Percentiles rank a stretch among this genome's conserved stretches.
phyloP scores from a whole-genome alignment of 2,113 vertebrate genomes.

The Saguinus midas region DNA sequence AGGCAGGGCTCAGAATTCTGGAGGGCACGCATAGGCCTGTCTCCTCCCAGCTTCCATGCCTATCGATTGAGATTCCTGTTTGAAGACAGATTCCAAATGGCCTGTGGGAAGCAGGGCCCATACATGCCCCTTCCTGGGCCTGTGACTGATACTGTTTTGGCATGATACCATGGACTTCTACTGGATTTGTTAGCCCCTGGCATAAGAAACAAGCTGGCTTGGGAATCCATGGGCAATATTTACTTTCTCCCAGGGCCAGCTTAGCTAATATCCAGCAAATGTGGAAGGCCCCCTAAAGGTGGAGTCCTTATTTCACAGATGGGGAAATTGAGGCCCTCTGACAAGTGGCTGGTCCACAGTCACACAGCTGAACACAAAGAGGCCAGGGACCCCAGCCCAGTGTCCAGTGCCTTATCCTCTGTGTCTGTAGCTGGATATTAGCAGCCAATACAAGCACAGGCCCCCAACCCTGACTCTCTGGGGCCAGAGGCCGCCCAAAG shows the following conservation, averaged over 20 bases:
- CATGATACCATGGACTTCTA: background rate
- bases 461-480: background rate
- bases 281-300: background rate
- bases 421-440: background rate
- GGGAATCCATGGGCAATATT: accelerated
- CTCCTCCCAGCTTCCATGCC: background rate
- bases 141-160: background rate
- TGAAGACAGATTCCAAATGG: background rate
- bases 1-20: background rate
- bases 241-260: background rate
- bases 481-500: background rate
- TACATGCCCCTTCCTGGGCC: background rate
- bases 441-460: background rate
- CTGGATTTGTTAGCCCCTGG: background rate
- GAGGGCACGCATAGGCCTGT: no score
- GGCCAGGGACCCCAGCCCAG: background rate
- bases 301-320: background rate
- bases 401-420: background rate
- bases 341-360: background rate
- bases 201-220: background rate
- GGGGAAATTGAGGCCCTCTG: background rate
- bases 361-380: background rate
- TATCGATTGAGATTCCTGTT: background rate
- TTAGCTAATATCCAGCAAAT: background rate
- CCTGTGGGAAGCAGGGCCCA: background rate